A percentile compares a stretch with the other conserved stretches of the same genome.
Conservation (phyloP, 2,888 invertebrate species). For the Drosophila longiperda region DNA sequence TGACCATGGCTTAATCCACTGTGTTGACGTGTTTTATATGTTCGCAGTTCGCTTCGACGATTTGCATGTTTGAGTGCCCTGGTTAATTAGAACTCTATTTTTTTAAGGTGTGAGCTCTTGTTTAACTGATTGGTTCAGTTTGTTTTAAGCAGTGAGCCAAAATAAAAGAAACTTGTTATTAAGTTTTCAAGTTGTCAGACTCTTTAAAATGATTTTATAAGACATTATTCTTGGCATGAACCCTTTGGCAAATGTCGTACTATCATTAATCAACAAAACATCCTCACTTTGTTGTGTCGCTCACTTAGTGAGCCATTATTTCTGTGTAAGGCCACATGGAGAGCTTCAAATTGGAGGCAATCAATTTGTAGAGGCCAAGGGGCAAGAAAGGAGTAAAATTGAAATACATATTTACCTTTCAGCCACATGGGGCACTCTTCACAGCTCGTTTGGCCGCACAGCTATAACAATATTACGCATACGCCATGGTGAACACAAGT, state of each 20-base stretch:
- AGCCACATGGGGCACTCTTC: conserved; percentile 42
- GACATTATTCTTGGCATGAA: background rate
- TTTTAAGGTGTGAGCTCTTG: conserved; percentile 40
- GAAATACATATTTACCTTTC: conserved; percentile 51
- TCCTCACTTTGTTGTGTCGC: background rate
- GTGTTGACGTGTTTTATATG: conserved; percentile 54
- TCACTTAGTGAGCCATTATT: conserved; percentile 32
- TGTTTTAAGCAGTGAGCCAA: background rate
- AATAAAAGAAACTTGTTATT: background rate
- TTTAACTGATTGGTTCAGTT: background rate
- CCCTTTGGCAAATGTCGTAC: background rate
- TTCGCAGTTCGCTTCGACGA: conserved; percentile 41
- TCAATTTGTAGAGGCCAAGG: conserved; percentile 45
- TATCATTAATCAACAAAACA: background rate
- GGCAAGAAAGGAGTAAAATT: conserved; percentile 25
- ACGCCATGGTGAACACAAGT: conserved; percentile 56
- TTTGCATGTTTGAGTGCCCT: conserved; percentile 23
- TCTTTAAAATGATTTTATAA: background rate
- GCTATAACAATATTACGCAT: conserved; percentile 62
- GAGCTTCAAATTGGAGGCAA: conserved; percentile 49
- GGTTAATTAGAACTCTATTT: conserved; percentile 32
- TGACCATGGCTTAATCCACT: conserved; percentile 6
- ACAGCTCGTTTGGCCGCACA: conserved; percentile 66
- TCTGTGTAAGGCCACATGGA: conserved; percentile 28
- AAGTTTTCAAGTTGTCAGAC: background rate